phyloP scores from a whole-genome alignment of 1,140 invertebrate genomes.

The Ostrea denselamellosa region DNA sequence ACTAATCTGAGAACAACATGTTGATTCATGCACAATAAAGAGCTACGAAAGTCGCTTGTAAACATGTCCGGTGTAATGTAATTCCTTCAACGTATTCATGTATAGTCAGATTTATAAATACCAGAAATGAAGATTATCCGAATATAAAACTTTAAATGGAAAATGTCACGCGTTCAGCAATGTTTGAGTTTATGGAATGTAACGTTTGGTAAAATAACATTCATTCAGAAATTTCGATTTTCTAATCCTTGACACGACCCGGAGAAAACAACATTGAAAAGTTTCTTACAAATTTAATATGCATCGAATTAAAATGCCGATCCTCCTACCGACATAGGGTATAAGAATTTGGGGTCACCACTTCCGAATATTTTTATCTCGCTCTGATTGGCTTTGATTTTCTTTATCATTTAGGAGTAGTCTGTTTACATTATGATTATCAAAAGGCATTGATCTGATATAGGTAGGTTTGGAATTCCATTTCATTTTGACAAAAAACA shows the following conservation, averaged over 20 bases:
- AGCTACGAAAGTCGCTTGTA: background rate
- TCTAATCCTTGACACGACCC: constrained; percentile 21
- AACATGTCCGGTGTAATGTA: background rate
- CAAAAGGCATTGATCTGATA: background rate
- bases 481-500: background rate
- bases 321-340: background rate
- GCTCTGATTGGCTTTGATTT: background rate
- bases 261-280: background rate
- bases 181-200: background rate
- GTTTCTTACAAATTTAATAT: background rate
- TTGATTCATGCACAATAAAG: background rate
- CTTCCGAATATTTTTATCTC: background rate
- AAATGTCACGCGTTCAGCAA: background rate
- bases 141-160: background rate
- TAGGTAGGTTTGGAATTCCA: background rate
- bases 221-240: background rate
- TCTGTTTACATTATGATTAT: background rate
- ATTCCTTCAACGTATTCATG: background rate
- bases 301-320: constrained; percentile 2
- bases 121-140: constrained; percentile 16
- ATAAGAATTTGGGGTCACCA: background rate
- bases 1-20: background rate
- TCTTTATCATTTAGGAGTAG: constrained; percentile 4
- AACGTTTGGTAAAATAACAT: background rate
- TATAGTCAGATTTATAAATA: constrained; percentile 1